Evolutionary conservation across 2,888 invertebrate genomes (phyloP).

Genomic region (Adineta ricciae): DNA sequence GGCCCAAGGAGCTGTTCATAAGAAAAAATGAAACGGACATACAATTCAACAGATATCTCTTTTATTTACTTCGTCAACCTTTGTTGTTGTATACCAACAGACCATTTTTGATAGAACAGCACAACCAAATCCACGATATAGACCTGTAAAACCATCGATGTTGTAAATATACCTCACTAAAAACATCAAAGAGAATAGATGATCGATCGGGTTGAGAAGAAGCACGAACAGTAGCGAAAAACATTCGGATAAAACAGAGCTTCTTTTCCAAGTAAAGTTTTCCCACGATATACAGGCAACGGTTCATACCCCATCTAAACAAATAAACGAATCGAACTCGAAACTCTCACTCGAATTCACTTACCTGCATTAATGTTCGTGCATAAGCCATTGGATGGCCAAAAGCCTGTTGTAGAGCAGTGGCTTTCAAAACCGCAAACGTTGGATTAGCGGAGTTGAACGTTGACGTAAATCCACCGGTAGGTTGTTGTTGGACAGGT

Average conservation of each 20-base stretch:
- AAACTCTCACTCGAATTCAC: no score
- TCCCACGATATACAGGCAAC: constrained; percentile 26
- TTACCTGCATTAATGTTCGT: constrained; percentile 10
- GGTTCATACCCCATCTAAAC: constrained; percentile 32
- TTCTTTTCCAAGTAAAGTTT: constrained; percentile 30
- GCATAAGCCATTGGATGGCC: constrained; percentile 10
- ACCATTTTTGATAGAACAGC: neutral
- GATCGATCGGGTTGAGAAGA: no score
- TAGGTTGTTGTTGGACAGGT: neutral
- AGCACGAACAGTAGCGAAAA: constrained; percentile 24
- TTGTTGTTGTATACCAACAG: constrained; percentile 21
- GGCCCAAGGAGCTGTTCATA: neutral
- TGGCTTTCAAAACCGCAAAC: neutral
- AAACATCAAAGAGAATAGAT: neutral
- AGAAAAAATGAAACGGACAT: neutral
- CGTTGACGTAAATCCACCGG: neutral
- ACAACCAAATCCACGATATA: constrained; percentile 33
- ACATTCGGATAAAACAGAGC: constrained; percentile 31
- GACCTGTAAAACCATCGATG: constrained; percentile 29
- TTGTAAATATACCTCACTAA: constrained; percentile 29
- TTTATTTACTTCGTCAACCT: neutral
- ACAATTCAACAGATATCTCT: neutral
- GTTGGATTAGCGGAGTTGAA: neutral
- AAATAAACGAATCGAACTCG: no score
- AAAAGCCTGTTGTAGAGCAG: neutral